Conservation (phyloP, 2,113 vertebrate species). For the Hepsetus odoe region DNA sequence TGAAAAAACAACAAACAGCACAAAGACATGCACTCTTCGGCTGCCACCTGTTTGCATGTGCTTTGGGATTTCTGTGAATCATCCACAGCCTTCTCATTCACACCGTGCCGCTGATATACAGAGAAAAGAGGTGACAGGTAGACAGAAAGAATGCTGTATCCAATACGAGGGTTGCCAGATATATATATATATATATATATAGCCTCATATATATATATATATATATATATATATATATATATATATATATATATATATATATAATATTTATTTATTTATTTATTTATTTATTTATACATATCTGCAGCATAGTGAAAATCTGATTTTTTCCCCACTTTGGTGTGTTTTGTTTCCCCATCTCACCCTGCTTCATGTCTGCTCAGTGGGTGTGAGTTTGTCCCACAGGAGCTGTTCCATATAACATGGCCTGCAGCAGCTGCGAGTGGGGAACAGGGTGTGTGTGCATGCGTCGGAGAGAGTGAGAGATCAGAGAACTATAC, state of each 20-base stretch:
- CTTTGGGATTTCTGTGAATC: constrained; percentile 21
- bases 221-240: constrained; percentile 12
- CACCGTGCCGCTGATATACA: not conserved
- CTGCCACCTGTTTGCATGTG: not conserved
- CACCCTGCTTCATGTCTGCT: constrained; percentile 41
- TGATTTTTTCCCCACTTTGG: not conserved
- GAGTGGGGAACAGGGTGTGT: constrained; percentile 36
- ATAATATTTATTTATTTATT: too few relatives aligned
- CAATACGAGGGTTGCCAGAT: constrained; percentile 39
- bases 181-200: constrained; percentile 18
- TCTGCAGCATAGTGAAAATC: constrained; percentile 10
- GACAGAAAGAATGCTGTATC: constrained; percentile 55
- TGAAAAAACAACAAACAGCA: constrained; percentile 3
- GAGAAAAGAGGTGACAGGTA: constrained; percentile 50
- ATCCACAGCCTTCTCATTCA: not conserved
- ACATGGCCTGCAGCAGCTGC: constrained; percentile 61
- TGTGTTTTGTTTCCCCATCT: constrained; percentile 28
- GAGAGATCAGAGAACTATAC: constrained; percentile 43
- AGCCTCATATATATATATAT: too few relatives aligned
- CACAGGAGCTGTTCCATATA: constrained; percentile 63
- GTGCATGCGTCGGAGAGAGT: constrained; percentile 48
- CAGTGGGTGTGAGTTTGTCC: constrained; percentile 51
- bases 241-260: constrained; percentile 14
- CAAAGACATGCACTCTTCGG: not conserved
- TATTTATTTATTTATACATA: too few relatives aligned